Percentiles rank a stretch among this genome's conserved stretches.
Evolutionary conservation across 2,113 vertebrate species (phyloP).

Genomic region (Tretioscincus oriximinensis): DNA sequence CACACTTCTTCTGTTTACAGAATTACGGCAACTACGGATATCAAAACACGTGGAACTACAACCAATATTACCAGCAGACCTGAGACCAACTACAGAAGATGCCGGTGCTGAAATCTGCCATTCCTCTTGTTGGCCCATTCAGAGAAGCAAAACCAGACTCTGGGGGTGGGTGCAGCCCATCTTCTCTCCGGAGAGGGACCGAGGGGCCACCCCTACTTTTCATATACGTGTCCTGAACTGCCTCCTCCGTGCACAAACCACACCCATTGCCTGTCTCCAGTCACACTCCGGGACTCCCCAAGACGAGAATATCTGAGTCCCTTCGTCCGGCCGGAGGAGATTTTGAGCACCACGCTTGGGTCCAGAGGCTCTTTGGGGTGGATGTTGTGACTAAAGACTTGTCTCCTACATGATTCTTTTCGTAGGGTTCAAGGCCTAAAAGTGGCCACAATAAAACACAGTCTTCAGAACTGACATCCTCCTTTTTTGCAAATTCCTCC

Average conservation of each 20-base stretch:
- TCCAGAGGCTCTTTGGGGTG: too few species aligned
- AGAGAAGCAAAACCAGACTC: not conserved
- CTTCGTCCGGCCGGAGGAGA: not conserved
- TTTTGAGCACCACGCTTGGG: fast-evolving
- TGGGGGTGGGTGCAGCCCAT: not conserved
- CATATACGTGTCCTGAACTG: not conserved
- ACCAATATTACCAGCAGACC: conserved; percentile 78
- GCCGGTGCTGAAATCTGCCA: not conserved
- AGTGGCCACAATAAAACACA: not conserved
- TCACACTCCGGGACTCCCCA: not conserved
- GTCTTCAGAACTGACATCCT: not conserved
- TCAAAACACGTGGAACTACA: conserved; percentile 79
- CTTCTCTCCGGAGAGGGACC: not conserved
- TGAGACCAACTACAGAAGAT: conserved; percentile 28
- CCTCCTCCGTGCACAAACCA: not conserved
- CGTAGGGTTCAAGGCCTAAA: not conserved
- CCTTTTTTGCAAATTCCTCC: not conserved
- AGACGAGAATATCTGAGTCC: not conserved
- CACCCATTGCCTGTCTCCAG: not conserved
- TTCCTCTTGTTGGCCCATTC: not conserved
- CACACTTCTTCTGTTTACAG: conserved; percentile 29
- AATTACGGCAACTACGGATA: conserved; percentile 76
- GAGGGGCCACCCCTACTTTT: not conserved
- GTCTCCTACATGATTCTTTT: not conserved
- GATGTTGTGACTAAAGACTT: not conserved